These are phyloP conservation scores for Argopecten irradians DNA, from an alignment of 1,140 invertebrate genomes.

Conservation along the genomic window DNA sequence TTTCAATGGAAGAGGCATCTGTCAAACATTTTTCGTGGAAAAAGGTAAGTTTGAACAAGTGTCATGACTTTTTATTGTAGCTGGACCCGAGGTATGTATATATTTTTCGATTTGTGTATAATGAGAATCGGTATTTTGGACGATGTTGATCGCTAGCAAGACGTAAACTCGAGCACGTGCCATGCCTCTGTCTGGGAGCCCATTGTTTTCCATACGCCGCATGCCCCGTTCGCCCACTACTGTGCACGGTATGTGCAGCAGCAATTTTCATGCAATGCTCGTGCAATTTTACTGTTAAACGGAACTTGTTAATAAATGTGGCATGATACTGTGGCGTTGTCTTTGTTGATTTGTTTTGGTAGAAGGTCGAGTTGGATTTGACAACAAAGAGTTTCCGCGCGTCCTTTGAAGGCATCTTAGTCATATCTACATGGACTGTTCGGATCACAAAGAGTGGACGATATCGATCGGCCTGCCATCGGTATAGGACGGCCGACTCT, in stretches of 20 bases:
- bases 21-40: slow-evolving; percentile 42
- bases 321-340: background rate
- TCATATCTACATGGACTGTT: slow-evolving; percentile 16
- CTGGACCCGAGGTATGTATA: slow-evolving; percentile 5
- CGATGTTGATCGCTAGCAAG: slow-evolving; percentile 28
- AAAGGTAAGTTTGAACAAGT: slow-evolving; percentile 47
- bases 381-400: slow-evolving; percentile 44
- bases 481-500: background rate
- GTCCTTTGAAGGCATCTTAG: slow-evolving; percentile 24
- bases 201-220: slow-evolving; percentile 39
- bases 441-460: slow-evolving; percentile 14
- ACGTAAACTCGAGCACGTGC: slow-evolving; percentile 32
- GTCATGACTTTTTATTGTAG: slow-evolving; percentile 37
- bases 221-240: slow-evolving; percentile 37
- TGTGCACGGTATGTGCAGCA: slow-evolving; percentile 27
- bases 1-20: slow-evolving; percentile 48
- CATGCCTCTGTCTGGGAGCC: background rate
- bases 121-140: slow-evolving; percentile 29
- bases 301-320: slow-evolving; percentile 10
- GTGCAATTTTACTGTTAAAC: slow-evolving; percentile 5
- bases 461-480: background rate
- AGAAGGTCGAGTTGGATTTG: background rate
- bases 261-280: slow-evolving; percentile 26
- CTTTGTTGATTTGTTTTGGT: background rate
- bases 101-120: slow-evolving; percentile 28